Conservation (phyloP, 1,140 invertebrate species). For the Polypedilum vanderplanki region DNA sequence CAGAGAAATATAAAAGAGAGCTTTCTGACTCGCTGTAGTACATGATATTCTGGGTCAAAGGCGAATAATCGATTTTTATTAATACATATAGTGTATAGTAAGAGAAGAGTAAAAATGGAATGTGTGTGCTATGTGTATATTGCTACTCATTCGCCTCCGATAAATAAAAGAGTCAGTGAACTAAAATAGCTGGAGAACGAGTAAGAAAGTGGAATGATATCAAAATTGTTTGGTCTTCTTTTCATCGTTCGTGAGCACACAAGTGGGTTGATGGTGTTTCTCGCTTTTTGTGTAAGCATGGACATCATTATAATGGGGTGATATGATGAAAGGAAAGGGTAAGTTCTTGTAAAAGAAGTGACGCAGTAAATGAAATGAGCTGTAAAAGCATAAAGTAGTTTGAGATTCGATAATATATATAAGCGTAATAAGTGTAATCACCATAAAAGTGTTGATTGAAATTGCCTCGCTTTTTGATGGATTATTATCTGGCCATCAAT, state of each 20-base stretch:
- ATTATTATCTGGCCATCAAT: no score
- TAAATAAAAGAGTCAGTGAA: constrained; percentile 26
- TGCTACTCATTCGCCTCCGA: not conserved
- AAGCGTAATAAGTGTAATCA: no score
- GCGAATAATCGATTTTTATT: constrained; percentile 29
- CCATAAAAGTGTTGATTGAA: no score
- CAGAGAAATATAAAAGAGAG: not conserved
- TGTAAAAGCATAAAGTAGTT: not conserved
- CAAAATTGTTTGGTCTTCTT: constrained; percentile 16
- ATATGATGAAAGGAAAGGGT: not conserved
- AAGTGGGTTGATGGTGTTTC: not conserved
- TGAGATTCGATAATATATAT: not conserved
- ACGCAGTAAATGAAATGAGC: constrained; percentile 25
- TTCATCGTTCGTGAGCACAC: constrained; percentile 1
- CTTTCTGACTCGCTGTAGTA: not conserved
- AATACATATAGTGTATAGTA: not conserved
- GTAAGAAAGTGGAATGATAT: not conserved
- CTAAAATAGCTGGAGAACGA: constrained; percentile 20
- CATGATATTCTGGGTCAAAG: constrained; percentile 28
- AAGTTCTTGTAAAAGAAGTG: not conserved
- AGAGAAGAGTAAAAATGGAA: not conserved
- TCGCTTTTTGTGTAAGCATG: no score
- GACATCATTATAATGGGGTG: not conserved
- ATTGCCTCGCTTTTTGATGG: no score
- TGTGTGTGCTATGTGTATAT: constrained; percentile 11